phyloP scores from a whole-genome alignment of 2,113 vertebrate species.

The Grammomys dolichurus region DNA sequence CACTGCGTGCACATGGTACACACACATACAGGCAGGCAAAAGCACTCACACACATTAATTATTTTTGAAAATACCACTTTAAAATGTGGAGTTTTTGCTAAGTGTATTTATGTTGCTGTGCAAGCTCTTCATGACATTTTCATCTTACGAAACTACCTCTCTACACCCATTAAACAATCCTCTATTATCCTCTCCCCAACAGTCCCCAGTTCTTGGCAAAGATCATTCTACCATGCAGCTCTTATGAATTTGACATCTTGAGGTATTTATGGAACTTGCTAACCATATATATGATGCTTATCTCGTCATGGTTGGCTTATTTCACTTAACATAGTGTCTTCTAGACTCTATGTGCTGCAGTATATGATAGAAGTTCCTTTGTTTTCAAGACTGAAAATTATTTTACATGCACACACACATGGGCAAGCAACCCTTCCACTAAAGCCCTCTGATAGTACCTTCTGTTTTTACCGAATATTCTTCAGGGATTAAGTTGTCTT shows the following conservation, averaged over 20 bases:
- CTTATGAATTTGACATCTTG: background rate
- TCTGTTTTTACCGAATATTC: background rate
- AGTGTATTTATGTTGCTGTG: background rate
- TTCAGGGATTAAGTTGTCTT: background rate
- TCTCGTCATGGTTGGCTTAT: background rate
- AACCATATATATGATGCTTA: background rate
- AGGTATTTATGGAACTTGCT: background rate
- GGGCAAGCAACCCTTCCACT: background rate
- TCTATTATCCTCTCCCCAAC: accelerated
- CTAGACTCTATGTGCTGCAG: background rate
- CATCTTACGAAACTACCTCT: background rate
- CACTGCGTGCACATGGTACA: too few relatives aligned
- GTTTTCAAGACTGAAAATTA: background rate
- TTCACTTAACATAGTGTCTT: background rate
- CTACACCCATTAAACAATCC: background rate
- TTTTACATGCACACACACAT: background rate
- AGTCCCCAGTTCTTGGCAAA: background rate
- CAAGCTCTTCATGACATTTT: background rate
- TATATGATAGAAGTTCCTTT: background rate
- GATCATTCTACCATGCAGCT: background rate
- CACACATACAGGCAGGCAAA: background rate
- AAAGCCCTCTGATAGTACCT: background rate
- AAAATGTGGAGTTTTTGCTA: background rate
- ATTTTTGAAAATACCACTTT: background rate
- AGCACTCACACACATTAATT: background rate